Evolutionary conservation across 2,797 vertebrate genomes (phyloP), one percentile per base, ranked within the genome.

Genomic region (Otolemur crassicaudatus): DNA sequence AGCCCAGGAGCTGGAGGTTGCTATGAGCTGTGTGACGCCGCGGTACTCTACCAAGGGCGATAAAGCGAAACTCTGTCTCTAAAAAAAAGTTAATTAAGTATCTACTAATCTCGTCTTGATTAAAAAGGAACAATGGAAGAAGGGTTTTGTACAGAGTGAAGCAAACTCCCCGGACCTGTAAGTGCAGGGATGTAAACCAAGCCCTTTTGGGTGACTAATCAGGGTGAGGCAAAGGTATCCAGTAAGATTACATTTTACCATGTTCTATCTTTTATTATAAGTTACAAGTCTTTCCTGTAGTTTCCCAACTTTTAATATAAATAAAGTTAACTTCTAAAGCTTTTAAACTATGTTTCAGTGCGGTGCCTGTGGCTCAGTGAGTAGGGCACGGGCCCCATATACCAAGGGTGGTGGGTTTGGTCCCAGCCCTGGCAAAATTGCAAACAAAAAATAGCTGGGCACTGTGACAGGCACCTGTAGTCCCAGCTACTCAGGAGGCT

Each of bases 281-380:
- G 17, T 49, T 73, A 72, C 23, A 29, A 81, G 31, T 43, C 11
- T n/a, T 91, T 72, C 65, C 53, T 25, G 16, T 56, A 29, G 61
- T 82, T 46, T n/a, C 23, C 56, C 72, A 61, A 76, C 31, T 87
- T 94, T 91, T 91, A 79, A 87, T 87, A 58, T 89, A 83, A 80
- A 63, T 83, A 70, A 61, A 11, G 34, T 63, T 91, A 93, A 91
- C 31, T 31, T 25, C 73, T 93, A 69, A 60, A 91, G 7, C 22
- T 88, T 69, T 19, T 67, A 79, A 84, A 73, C 69, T 76, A 25
- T 40, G 3, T 77, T 94, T 91, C 60, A 65, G 34, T 5, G 40
- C 40, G 40, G 40, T 43, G 40, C 40, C 40, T 43, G 40, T 43
- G 40, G 40, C 40, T 43, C 40, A 43, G 40, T 43, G 40, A 43